Percentiles rank a stretch among this genome's conserved stretches.
These are phyloP conservation scores for Listrodromus nycthemerus DNA, from an alignment of 2,888 invertebrate genomes.

Conservation along the genomic window DNA sequence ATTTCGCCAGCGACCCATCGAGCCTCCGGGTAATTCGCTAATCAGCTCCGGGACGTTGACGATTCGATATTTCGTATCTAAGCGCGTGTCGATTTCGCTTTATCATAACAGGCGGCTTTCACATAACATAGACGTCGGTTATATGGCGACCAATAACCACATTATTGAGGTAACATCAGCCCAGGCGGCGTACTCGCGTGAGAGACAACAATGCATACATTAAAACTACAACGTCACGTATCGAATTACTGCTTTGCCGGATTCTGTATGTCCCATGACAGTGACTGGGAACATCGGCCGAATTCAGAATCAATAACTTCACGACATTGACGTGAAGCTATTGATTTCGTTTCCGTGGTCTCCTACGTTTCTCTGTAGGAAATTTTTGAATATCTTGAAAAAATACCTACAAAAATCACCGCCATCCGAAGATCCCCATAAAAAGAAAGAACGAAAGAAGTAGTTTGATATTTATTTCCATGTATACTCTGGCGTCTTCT, in stretches of 20 bases:
- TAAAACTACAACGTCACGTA: background rate
- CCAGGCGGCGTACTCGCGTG: background rate
- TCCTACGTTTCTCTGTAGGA: no score
- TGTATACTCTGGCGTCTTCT: no score
- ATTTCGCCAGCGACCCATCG: conserved; percentile 12
- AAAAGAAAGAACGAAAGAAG: no score
- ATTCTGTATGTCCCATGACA: background rate
- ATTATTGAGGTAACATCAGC: conserved; percentile 1
- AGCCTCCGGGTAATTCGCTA: conserved; percentile 48
- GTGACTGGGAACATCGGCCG: background rate
- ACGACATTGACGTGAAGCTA: no score
- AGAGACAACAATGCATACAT: background rate
- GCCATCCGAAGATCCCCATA: no score
- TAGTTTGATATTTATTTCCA: no score
- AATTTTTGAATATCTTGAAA: no score
- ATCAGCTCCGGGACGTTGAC: conserved; percentile 3
- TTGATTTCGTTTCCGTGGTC: no score
- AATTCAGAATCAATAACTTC: no score
- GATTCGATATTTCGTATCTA: conserved; percentile 13
- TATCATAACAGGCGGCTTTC: conserved; percentile 1
- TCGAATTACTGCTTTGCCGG: background rate
- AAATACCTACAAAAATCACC: no score
- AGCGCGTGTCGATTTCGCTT: conserved; percentile 10
- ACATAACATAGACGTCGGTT: background rate
- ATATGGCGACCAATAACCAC: conserved; percentile 3